A percentile compares a stretch with the other conserved stretches of the same genome.
phyloP scores from a whole-genome alignment of 1,140 invertebrate species.

The Campoletis sonorensis region DNA sequence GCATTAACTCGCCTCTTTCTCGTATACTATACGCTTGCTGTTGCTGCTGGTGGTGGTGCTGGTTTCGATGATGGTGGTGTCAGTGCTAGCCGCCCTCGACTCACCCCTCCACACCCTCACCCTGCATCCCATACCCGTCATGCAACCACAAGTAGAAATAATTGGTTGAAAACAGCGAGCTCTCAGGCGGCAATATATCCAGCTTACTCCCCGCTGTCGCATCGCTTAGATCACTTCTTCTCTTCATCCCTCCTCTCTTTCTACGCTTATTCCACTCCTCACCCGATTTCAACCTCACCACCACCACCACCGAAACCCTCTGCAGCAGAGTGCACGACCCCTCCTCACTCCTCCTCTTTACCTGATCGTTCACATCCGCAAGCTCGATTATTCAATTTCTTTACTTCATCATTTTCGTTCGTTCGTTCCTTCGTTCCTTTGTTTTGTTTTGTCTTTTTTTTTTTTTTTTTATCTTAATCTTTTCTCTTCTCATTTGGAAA shows the following conservation, averaged over 20 bases:
- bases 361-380: constrained; percentile 4
- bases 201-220: constrained; percentile 75
- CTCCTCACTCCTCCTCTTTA: no score
- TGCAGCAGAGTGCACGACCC: background rate
- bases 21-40: constrained; percentile 61
- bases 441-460: no score
- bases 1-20: constrained; percentile 75
- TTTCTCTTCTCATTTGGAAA: constrained; percentile 7
- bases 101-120: constrained; percentile 49
- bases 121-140: constrained; percentile 66
- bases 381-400: constrained; percentile 20
- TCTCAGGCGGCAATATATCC: constrained; percentile 74
- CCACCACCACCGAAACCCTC: constrained; percentile 32
- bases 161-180: constrained; percentile 75
- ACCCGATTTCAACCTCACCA: constrained; percentile 38
- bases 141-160: constrained; percentile 76
- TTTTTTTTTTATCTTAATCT: no score
- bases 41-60: constrained; percentile 51
- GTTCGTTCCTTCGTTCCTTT: no score
- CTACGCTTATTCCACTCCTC: constrained; percentile 52
- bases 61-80: constrained; percentile 55
- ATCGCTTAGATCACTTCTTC: constrained; percentile 73
- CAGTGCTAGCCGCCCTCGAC: constrained; percentile 39
- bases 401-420: constrained; percentile 17
- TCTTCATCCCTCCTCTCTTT: constrained; percentile 52